Evolutionary conservation across 2,797 vertebrate genomes (phyloP), one percentile per base, ranked within the genome.

Genomic region (Xerus rutilus): DNA sequence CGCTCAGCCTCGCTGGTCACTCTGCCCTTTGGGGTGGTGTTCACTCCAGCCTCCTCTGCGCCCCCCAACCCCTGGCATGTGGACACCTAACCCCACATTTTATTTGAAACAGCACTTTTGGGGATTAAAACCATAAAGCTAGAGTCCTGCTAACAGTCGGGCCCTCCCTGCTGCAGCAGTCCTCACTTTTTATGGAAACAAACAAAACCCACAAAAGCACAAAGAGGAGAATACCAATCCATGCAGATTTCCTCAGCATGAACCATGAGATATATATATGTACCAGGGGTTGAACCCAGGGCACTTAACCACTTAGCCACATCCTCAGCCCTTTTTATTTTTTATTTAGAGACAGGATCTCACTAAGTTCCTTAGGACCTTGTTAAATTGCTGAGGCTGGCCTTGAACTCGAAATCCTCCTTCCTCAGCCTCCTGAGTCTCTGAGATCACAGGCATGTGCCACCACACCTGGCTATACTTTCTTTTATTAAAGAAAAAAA

Each of bases 21-120:
- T 13, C 28, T n/a, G 45, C 45, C 45, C 0, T 10, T 28, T 2
- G 15, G 15, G 25, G 35, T 2, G 20, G 0, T 0, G 28, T 2
- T 73, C 7, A 2, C 17, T 28, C 12, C 30, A 7, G 35, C 49
- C 21, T 14, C 47, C 72, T 85, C 28, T 32, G 25, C 32, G 17
- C n/a, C 0, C 76, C 14, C 74, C 20, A 18, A 9, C 32, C 32
- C 59, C 3, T 1, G 32, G 39, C 78, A 39, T 9, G 18, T 9
- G 28, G 67, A 82, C 73, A 82, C 28, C 45, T 10, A 4, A 1
- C 7, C 6, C n/a, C 30, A n/a, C 15, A 3, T n/a, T 64, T 81
- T 54, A 32, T 85, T 43, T 78, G 39, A 47, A 82, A 62, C 76
- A 69, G 86, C 9, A 3, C 15, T 43, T 4, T 70, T 49, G 52